Evolutionary conservation across 2,888 invertebrate species (phyloP).

Genomic region (Thymelicus lineola): DNA sequence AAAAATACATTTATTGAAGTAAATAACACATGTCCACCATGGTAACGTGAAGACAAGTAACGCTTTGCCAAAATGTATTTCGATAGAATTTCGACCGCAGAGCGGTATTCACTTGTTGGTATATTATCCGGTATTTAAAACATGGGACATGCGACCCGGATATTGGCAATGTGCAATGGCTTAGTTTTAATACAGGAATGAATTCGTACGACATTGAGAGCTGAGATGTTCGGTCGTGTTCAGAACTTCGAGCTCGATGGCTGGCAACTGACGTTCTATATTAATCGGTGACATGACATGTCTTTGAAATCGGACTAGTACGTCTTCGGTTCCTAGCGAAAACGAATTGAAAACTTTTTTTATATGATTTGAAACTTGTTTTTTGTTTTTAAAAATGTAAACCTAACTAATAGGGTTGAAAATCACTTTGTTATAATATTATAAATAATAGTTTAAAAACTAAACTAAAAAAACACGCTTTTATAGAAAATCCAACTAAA

Average conservation of each 20-base stretch:
- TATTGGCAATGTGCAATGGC: slow-evolving; percentile 14
- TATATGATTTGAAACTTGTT: background rate
- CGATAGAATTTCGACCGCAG: no score
- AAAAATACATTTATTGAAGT: no score
- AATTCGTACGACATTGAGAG: slow-evolving; percentile 16
- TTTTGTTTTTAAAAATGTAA: background rate
- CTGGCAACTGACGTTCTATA: slow-evolving; percentile 19
- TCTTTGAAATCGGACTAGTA: slow-evolving; percentile 4
- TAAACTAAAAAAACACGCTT: no score
- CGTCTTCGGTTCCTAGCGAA: background rate
- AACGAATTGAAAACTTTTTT: background rate
- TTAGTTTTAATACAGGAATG: slow-evolving; percentile 19
- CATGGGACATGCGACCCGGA: background rate
- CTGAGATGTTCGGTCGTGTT: background rate
- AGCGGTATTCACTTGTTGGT: no score
- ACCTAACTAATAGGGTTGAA: no score
- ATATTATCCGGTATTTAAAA: no score
- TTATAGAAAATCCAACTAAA: no score
- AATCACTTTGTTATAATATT: no score
- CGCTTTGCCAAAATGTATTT: no score
- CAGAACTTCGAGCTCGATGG: background rate
- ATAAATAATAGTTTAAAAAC: no score
- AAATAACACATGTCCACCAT: no score
- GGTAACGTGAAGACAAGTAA: no score
- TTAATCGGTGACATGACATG: slow-evolving; percentile 18